Evolutionary conservation across 2,888 invertebrate genomes (phyloP), one percentile per base, ranked within the genome.

Genomic region (Spicauda simplicius): DNA sequence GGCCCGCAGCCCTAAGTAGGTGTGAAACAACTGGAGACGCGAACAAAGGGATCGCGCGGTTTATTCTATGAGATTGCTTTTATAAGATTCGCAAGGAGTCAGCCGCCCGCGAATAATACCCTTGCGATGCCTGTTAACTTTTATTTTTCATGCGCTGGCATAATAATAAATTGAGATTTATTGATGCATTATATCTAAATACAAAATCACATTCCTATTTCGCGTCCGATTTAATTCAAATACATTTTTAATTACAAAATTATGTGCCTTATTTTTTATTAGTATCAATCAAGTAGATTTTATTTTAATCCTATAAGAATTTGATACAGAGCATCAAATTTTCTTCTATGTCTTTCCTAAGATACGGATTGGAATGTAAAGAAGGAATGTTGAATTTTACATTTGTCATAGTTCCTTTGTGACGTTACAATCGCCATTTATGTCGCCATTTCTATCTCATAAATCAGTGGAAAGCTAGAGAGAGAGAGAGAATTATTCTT

Each of bases 21-120:
- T 90, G 90, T 87, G 87, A 90, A 90, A 86, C 86, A 88, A 85
- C 84, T 81, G 79, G 74, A 83, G 77, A 77, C 76, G 76, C 77
- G 82, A 86, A 88, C 86, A 86, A 87, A 87, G 86, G 84, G 81
- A 84, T 82, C 78, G 75, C 75, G 76, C 74, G 76, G 77, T 80
- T 76, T 77, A 71, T 70, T 70, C 60, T 68, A 57, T 63, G 72
- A 73, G 74, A 77, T 74, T 74, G 73, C 75, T 72, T 75, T 74
- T 77, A 77, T 75, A 70, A 69, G 71, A 72, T 76, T 76, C 67
- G 72, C 69, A 69, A 67, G 70, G 54, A 59, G 54, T 65, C 30
- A 41, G 59, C 59, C 54, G 65, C 12, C 64, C 52, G 57, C 64
- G 52, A 58, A 64, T 64, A 64, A 59, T 59, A 59, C 65, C 59